These are phyloP conservation scores for Diorhabda sublineata DNA, from an alignment of 1,140 invertebrate species.

Conservation along the genomic window DNA sequence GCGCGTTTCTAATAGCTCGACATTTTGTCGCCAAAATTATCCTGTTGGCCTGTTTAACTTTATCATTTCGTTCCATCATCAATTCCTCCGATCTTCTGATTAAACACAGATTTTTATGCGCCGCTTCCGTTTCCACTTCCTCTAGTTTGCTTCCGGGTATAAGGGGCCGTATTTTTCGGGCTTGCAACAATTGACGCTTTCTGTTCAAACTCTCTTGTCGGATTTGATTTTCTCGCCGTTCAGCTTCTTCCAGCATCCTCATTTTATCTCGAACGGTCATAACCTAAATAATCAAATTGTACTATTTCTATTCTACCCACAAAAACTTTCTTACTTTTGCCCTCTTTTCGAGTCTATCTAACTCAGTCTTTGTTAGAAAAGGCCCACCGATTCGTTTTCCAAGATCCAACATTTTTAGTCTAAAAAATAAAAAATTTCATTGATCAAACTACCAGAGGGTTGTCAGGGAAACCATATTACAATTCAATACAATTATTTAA, in stretches of 20 bases:
- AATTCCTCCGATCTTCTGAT: constrained; percentile 41
- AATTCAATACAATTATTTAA: constrained; percentile 14
- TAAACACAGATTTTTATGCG: constrained; percentile 36
- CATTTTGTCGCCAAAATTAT: constrained; percentile 69
- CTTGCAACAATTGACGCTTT: constrained; percentile 33
- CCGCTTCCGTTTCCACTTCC: constrained; percentile 36
- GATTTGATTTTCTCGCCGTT: constrained; percentile 31
- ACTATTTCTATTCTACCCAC: background rate
- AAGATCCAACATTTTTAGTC: no score
- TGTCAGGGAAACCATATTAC: no score
- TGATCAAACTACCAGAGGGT: no score
- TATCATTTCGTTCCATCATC: constrained; percentile 57
- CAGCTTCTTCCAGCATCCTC: constrained; percentile 35
- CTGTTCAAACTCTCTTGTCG: constrained; percentile 34
- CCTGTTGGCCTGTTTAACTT: constrained; percentile 63
- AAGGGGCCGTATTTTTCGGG: constrained; percentile 22
- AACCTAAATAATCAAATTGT: constrained; percentile 24
- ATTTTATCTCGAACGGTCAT: constrained; percentile 35
- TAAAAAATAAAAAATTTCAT: no score
- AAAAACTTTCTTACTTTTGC: constrained; percentile 29
- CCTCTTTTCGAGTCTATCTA: constrained; percentile 37
- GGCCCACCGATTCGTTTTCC: no score
- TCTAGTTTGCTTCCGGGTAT: constrained; percentile 27
- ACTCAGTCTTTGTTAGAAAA: constrained; percentile 34
- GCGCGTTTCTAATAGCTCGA: constrained; percentile 67